Conservation (phyloP, 1,140 invertebrate genomes). For the Leptinotarsa undecemlineata region DNA sequence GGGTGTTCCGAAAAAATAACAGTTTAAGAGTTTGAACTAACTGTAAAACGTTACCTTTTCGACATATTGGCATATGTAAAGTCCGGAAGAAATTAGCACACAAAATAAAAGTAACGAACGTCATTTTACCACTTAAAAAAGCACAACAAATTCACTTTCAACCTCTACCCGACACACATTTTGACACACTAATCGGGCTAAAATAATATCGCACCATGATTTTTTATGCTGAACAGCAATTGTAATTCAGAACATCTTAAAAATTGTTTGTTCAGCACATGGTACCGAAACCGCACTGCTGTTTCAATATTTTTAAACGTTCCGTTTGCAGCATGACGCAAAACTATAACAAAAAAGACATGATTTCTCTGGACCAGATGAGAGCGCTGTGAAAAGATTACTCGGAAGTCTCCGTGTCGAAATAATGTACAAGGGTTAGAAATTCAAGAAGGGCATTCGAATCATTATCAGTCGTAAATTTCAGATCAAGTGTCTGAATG, state of each 20-base stretch:
- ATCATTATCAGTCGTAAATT: not conserved
- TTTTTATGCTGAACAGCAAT: slow-evolving; percentile 1
- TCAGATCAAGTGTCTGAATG: not conserved
- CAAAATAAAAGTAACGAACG: not conserved
- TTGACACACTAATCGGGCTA: not conserved
- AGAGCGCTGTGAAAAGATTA: not conserved
- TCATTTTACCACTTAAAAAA: not conserved
- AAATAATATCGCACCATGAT: not conserved
- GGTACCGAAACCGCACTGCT: not conserved
- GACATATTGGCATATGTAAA: no score
- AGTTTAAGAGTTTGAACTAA: no score
- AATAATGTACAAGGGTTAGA: not conserved
- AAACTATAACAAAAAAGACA: not conserved
- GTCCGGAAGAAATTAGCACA: not conserved
- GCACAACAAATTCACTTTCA: not conserved
- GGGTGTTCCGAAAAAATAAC: no score
- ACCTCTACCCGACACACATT: not conserved
- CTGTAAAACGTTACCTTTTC: no score
- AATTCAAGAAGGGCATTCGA: not conserved
- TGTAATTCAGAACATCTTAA: not conserved
- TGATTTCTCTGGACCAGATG: not conserved
- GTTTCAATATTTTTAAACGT: slow-evolving; percentile 1
- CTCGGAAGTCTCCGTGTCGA: not conserved
- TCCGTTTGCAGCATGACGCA: not conserved
- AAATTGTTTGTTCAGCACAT: slow-evolving; percentile 5